Percentiles rank a stretch among this genome's conserved stretches.
These are phyloP conservation scores for Melanotaenia boesemani DNA, from an alignment of 2,797 vertebrate genomes.

Conservation along the genomic window DNA sequence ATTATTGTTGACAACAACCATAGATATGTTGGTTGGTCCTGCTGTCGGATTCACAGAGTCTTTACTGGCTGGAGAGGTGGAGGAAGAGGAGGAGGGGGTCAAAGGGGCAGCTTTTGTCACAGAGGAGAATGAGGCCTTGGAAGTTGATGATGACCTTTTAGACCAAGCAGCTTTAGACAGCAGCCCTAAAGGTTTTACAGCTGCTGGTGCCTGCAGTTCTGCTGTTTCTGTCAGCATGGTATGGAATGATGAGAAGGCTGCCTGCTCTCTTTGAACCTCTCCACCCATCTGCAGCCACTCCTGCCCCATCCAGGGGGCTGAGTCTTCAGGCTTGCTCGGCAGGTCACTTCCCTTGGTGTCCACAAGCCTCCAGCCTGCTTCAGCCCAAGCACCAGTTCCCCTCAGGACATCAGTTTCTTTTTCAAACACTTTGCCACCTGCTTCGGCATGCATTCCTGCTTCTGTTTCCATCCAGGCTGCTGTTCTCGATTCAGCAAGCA, in stretches of 20 bases:
- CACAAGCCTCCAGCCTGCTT: constrained; percentile 61
- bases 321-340: constrained; percentile 57
- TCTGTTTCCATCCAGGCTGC: constrained; percentile 64
- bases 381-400: constrained; percentile 58
- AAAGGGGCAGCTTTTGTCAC: constrained; percentile 58
- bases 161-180: constrained; percentile 78
- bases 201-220: constrained; percentile 66
- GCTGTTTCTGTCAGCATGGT: constrained; percentile 71
- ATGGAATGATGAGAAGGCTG: constrained; percentile 74
- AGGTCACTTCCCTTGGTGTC: constrained; percentile 70
- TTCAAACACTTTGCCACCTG: constrained; percentile 42
- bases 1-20: constrained; percentile 71
- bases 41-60: constrained; percentile 78
- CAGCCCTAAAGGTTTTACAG: constrained; percentile 68
- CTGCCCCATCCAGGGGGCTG: constrained; percentile 47
- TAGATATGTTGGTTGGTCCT: constrained; percentile 70
- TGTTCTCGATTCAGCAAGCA: constrained; percentile 60
- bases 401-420: constrained; percentile 52
- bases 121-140: constrained; percentile 56
- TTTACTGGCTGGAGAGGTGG: constrained; percentile 71
- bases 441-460: constrained; percentile 23
- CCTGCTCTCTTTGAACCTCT: constrained; percentile 62
- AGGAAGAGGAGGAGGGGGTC: constrained; percentile 35
- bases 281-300: constrained; percentile 48
- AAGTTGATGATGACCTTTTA: constrained; percentile 60